Percentiles rank a stretch among this genome's conserved stretches.
These are phyloP conservation scores for Bos indicus DNA, from an alignment of 2,113 vertebrate species.

Conservation along the genomic window DNA sequence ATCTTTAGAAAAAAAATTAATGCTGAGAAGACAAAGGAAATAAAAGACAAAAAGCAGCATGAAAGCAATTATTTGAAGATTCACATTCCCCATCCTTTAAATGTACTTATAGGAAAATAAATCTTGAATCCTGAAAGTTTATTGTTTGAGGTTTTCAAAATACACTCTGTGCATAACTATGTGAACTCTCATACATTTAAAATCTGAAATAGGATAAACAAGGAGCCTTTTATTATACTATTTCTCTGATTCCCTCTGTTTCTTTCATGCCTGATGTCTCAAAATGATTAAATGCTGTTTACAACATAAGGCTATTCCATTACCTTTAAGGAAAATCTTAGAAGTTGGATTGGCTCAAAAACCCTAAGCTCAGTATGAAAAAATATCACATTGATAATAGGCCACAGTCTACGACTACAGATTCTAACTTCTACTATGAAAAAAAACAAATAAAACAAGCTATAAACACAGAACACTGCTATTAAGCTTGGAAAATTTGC, in stretches of 20 bases:
- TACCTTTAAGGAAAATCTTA: not conserved
- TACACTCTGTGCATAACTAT: not conserved
- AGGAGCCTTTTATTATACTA: not conserved
- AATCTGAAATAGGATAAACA: not conserved
- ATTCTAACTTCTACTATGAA: not conserved
- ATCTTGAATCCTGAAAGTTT: not conserved
- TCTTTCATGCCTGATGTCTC: not conserved
- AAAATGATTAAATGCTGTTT: not conserved
- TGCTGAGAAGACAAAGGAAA: not conserved
- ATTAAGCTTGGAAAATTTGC: not conserved
- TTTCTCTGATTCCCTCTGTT: not conserved
- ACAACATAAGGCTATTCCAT: not conserved
- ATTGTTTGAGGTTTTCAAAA: not conserved
- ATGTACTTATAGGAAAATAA: not conserved
- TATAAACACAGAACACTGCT: not conserved
- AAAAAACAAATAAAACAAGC: not conserved
- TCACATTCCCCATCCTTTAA: not conserved
- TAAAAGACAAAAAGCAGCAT: not conserved
- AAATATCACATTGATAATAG: not conserved
- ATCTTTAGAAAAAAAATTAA: not conserved
- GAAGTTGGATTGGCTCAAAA: not conserved
- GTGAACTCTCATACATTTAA: not conserved
- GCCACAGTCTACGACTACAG: not conserved
- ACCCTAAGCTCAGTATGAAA: not conserved
- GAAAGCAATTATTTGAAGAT: not conserved